Percentiles rank a stretch among this genome's conserved stretches.
phyloP scores from a whole-genome alignment of 2,113 vertebrate species.

The Gallinago media region DNA sequence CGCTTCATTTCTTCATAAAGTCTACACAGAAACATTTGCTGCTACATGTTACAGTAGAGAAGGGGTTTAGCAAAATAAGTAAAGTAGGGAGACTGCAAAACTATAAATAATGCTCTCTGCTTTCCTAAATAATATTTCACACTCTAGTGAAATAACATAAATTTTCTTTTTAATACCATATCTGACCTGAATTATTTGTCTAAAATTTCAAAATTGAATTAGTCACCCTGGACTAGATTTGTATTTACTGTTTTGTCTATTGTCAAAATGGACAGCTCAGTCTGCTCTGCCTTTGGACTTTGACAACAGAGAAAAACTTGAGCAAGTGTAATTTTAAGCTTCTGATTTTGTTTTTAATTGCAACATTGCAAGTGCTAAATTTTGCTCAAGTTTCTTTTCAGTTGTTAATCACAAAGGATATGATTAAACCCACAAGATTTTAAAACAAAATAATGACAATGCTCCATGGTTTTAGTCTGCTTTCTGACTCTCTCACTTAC shows the following conservation, averaged over 20 bases:
- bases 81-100: background rate
- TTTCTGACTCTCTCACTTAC: background rate
- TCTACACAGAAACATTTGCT: constrained; percentile 44
- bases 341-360: background rate
- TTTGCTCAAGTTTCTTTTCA: background rate
- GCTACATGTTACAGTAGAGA: background rate
- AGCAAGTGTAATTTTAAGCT: background rate
- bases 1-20: constrained; percentile 62
- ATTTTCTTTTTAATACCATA: background rate
- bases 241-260: background rate
- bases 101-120: background rate
- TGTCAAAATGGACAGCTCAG: background rate
- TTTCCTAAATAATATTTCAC: background rate
- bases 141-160: background rate
- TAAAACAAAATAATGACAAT: background rate
- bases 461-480: background rate
- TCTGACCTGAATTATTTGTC: background rate
- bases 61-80: constrained; percentile 8
- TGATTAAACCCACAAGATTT: background rate
- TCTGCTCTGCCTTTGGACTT: background rate
- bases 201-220: background rate
- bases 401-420: background rate
- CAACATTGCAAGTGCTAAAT: background rate
- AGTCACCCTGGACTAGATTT: background rate
- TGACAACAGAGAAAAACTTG: background rate